A percentile compares a stretch with the other conserved stretches of the same genome.
phyloP scores from a whole-genome alignment of 2,113 vertebrate species.

The Suncus etruscus region DNA sequence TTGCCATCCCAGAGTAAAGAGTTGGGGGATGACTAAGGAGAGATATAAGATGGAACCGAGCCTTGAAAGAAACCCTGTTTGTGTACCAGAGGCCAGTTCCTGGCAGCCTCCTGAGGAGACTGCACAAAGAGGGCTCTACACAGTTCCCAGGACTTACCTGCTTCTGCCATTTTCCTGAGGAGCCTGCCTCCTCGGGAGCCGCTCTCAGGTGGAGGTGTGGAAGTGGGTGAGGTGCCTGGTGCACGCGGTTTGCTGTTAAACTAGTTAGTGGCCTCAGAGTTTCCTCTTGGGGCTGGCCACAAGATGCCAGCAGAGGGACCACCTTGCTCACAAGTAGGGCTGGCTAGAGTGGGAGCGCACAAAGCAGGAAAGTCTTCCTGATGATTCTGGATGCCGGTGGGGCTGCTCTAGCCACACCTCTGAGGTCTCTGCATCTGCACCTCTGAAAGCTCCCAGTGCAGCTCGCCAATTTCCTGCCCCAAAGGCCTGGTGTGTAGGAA shows the following conservation, averaged over 20 bases:
- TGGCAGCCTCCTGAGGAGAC: neutral
- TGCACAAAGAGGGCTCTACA: too few relatives aligned
- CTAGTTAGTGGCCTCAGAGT: neutral
- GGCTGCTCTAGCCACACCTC: neutral
- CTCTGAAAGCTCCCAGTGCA: neutral
- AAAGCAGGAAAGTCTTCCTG: neutral
- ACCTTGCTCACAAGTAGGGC: neutral
- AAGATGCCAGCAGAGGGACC: slow-evolving; percentile 42
- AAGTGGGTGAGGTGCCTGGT: neutral
- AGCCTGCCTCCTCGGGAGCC: accelerated
- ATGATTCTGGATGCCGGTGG: neutral
- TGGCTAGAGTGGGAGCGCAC: neutral
- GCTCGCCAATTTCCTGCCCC: neutral
- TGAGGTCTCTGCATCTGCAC: neutral
- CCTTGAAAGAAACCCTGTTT: neutral
- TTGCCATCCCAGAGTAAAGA: neutral
- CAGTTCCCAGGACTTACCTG: too few relatives aligned
- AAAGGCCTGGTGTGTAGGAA: neutral
- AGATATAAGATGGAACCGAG: neutral
- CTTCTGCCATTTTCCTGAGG: neutral
- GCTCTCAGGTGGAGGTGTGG: neutral
- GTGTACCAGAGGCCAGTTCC: neutral
- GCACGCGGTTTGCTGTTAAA: neutral
- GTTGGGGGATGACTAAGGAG: too few relatives aligned
- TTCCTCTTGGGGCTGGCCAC: slow-evolving; percentile 4